Evolutionary conservation across 2,888 invertebrate genomes (phyloP), one percentile per base, ranked within the genome.

Genomic region (Oscheius sp.): DNA sequence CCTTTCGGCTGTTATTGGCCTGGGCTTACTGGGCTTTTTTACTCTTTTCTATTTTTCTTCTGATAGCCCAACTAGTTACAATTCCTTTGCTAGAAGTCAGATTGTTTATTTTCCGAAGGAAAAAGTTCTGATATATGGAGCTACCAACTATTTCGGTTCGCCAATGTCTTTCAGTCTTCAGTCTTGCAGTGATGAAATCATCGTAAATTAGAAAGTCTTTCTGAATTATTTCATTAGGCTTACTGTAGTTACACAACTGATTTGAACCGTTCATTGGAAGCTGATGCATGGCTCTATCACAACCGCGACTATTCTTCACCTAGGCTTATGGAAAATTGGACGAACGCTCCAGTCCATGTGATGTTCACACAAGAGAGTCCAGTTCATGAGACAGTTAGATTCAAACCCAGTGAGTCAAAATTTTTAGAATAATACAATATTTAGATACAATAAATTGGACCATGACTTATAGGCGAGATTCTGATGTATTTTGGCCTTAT

Each of bases 391-490:
- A 45, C 29, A 12, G 45, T 61, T n/a, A 42, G 61, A 8, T 61
- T 45, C 29, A 17, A 10, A 25, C 42, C 61, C 42, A 27, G 61
- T 61, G 12, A 17, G 42, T 23, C 6, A 33, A 29, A 57, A 15
- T n/a, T 31, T 10, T 15, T 37, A 17, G 39, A 17, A 20, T 34
- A 4, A 34, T 6, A 3, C 23, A 27, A 20, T 20, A 12, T 42
- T 39, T 46, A 78, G 78, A 76, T 34, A 63, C 74, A 15, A 71
- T 78, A 12, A 78, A 78, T 53, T 78, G 78, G 78, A 78, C 78
- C 12, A 78, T 78, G 78, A 76, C 78, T 1, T 76, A 73, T 45
- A 57, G 78, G 31, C 71, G 58, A 4, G 78, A 76, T 50, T 68
- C 78, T 1, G 78, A 78, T 33, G 37, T 78, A 0, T 73, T 65